Percentiles rank a stretch among this genome's conserved stretches.
These are phyloP conservation scores for Lycophotia porphyrea DNA, from an alignment of 2,888 invertebrate genomes.

Conservation along the genomic window DNA sequence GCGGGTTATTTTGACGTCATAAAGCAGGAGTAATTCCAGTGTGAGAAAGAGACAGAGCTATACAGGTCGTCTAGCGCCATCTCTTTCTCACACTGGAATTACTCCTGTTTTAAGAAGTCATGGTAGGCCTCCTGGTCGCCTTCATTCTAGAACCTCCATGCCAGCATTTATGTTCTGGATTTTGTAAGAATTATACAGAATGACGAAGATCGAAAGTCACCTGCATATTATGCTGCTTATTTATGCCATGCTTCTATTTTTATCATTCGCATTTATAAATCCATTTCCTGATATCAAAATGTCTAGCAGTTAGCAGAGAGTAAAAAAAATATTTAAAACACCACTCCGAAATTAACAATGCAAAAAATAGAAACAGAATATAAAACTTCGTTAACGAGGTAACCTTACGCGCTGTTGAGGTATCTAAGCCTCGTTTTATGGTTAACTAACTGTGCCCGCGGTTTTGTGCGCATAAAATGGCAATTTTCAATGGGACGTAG, in stretches of 20 bases:
- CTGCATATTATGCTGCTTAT: neutral
- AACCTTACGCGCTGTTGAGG: slow-evolving; percentile 44
- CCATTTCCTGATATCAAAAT: neutral
- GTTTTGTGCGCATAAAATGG: slow-evolving; percentile 15
- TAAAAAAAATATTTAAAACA: slow-evolving; percentile 16
- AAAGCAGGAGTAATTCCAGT: too few species aligned
- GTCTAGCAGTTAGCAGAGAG: neutral
- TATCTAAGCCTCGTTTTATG: slow-evolving; percentile 50
- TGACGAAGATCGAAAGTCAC: neutral
- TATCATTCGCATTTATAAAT: neutral
- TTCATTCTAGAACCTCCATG: neutral
- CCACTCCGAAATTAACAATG: slow-evolving; percentile 37
- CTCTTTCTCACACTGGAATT: too few species aligned
- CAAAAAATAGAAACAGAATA: slow-evolving; percentile 37
- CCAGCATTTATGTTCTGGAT: too few species aligned
- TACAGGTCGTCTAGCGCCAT: too few species aligned
- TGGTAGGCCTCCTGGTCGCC: too few species aligned
- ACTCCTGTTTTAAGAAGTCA: too few species aligned
- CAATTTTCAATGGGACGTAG: neutral
- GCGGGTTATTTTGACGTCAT: too few species aligned
- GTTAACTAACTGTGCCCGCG: slow-evolving; percentile 21
- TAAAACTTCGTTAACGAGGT: slow-evolving; percentile 51
- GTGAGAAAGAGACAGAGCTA: too few species aligned
- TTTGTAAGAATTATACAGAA: neutral
- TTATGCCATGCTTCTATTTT: neutral